Conservation (phyloP, 2,888 invertebrate species). For the Tetragonisca angustula region DNA sequence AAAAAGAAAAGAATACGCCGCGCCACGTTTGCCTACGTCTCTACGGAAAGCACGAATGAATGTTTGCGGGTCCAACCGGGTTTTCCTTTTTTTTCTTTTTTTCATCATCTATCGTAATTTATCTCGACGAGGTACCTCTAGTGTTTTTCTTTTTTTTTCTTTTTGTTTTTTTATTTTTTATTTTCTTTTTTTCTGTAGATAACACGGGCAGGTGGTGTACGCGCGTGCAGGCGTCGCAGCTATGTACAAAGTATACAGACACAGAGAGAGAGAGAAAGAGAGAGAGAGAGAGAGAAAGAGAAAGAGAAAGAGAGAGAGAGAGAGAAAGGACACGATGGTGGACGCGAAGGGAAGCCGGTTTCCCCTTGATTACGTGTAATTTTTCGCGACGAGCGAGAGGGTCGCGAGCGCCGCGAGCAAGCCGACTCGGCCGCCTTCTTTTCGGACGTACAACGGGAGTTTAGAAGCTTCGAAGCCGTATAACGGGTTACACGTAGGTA, state of each 20-base stretch:
- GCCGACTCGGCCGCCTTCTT: background rate
- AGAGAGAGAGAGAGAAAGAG: background rate
- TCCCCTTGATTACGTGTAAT: too few species aligned
- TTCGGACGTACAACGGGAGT: slow-evolving; percentile 30
- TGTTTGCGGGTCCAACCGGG: slow-evolving; percentile 21
- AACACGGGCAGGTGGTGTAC: slow-evolving; percentile 33
- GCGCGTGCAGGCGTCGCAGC: slow-evolving; percentile 31
- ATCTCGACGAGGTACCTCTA: slow-evolving; percentile 26
- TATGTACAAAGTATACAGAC: slow-evolving; percentile 53
- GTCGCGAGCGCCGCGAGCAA: slow-evolving; percentile 12
- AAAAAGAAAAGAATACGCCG: background rate
- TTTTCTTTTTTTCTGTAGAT: slow-evolving; percentile 7
- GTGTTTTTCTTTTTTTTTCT: background rate
- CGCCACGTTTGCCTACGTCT: slow-evolving; percentile 38
- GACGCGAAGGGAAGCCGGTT: background rate
- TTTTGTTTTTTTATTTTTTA: too few species aligned
- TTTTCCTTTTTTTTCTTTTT: background rate
- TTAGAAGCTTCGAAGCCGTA: slow-evolving; percentile 56
- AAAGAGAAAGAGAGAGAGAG: background rate
- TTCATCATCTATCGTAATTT: background rate
- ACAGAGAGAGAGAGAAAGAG: background rate
- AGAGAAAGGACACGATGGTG: background rate
- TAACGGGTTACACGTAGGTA: slow-evolving; percentile 41
- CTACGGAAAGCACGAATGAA: slow-evolving; percentile 53
- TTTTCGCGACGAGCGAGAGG: background rate